Evolutionary conservation across 2,797 vertebrate species (phyloP), one percentile per base, ranked within the genome.

Genomic region (Rhinogobio ventralis): DNA sequence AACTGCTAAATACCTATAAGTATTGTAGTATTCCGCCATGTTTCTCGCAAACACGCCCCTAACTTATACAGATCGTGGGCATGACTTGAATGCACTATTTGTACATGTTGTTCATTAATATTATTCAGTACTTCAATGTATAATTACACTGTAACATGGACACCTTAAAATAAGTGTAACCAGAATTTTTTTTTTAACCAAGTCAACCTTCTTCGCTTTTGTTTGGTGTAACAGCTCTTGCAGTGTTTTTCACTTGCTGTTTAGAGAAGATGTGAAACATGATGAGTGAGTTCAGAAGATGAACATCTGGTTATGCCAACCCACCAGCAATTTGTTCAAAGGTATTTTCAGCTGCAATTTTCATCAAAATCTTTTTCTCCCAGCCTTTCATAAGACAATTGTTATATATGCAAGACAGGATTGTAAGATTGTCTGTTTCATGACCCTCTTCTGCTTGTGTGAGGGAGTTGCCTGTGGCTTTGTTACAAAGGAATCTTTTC

Each of bases 241-340:
- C 42, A 72, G 72, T 79, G 81, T 85, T 85, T 85, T 83, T 83
- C 72, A 81, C 74, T 86, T 82, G 79, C 64, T 85, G 87, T 80
- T 68, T 71, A 72, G 82, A 87, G 75, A 62, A 45, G 55, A 78
- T 53, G 72, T 79, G 75, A 79, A 86, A 86, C 53, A 78, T 62
- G 67, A 89, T 87, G 80, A 74, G 71, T 84, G n/a, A n/a, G 60
- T 57, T 80, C 72, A 49, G 76, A 81, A 78, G 78, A 83, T 82
- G 79, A 86, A 90, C 87, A 89, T 88, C 90, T 89, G 89, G 78
- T 60, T 60, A 57, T 80, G 82, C 85, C 81, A 86, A 66, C 53
- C 39, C 62, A 88, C 77, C 89, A 89, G 79, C 73, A 84, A 80
- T 87, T 80, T 88, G 53, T 85, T 85, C 28, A 55, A 90, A 85